Evolutionary conservation across 2,888 invertebrate species (phyloP), one percentile per base, ranked within the genome.

Genomic region (Nemotelus nigrinus): DNA sequence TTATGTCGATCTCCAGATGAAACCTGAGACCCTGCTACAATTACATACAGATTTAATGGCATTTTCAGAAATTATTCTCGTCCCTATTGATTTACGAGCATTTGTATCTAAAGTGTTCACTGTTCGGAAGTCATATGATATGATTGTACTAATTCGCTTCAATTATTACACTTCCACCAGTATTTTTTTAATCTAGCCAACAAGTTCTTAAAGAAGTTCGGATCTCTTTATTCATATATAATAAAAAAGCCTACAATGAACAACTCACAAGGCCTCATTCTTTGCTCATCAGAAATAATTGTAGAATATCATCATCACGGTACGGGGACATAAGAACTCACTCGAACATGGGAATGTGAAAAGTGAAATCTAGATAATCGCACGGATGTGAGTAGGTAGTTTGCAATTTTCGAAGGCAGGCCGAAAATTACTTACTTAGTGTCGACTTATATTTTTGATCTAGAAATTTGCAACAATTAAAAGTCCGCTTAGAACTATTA

Each of bases 331-430:
- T 8, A 10, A 25, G 25, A 57, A 8, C 5, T 25, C 25, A 8
- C 57, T 7, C 63, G 43, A 8, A 65, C n/a, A 43, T 65, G 47
- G 25, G 65, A 10, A 47, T 25, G 45, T n/a, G 53, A 53, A 53
- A 53, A 53, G 7, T 53, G 53, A 53, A 53, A 8, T 53, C 53
- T 25, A 45, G 3, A 65, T 50, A 2, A 39, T 50, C 43, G 43
- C 44, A 63, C 60, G 74, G 74, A 74, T 63, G 47, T 57, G 47
- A 48, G 74, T 74, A 63, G 74, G 74, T 72, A 41, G 63, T 74
- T 74, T 48, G 74, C 74, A 74, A 50, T 48, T 70, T 72, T 68
- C 67, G 4, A 10, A 65, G 43, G 43, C 25, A 60, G 41, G 43
- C 60, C 41, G 3, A 7, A 25, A 67, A 47, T 65, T 44, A 63